A percentile compares a stretch with the other conserved stretches of the same genome.
These are phyloP conservation scores for Enoplolaimus lenunculus DNA, from an alignment of 2,888 invertebrate species.

Conservation along the genomic window DNA sequence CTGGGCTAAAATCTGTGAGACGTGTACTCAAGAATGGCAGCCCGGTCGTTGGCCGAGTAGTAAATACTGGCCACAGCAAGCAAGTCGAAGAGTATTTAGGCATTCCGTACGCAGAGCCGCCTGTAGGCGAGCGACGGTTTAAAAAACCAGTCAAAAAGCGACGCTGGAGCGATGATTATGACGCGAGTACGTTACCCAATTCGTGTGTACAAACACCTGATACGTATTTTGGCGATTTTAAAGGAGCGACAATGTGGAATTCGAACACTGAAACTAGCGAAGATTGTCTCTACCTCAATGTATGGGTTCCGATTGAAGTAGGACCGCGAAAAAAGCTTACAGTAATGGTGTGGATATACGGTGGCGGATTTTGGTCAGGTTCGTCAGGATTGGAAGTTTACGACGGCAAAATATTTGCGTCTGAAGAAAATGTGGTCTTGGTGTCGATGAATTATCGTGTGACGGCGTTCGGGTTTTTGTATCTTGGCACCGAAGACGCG, in stretches of 20 bases:
- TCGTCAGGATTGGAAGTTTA: conserved; percentile 68
- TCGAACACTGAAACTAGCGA: conserved; percentile 87
- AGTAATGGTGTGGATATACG: conserved; percentile 76
- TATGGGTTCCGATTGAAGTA: conserved; percentile 61
- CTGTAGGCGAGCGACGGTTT: conserved; percentile 60
- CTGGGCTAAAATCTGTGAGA: too few species aligned
- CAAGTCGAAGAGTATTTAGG: conserved; percentile 44
- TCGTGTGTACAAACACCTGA: conserved; percentile 79
- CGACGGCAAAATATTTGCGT: conserved; percentile 59
- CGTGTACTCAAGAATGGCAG: too few species aligned
- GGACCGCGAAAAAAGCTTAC: conserved; percentile 42
- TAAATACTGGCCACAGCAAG: conserved; percentile 28
- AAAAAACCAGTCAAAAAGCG: conserved; percentile 70
- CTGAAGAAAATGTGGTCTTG: conserved; percentile 63
- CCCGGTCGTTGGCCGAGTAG: conserved; percentile 25
- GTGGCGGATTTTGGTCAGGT: conserved; percentile 60
- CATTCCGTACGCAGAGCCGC: conserved; percentile 66
- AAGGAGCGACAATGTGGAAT: conserved; percentile 72
- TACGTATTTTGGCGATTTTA: conserved; percentile 71
- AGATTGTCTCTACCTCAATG: conserved; percentile 84
- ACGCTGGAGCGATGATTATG: conserved; percentile 59
- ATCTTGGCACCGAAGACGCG: conserved; percentile 39
- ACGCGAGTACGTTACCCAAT: conserved; percentile 68
- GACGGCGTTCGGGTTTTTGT: conserved; percentile 61
- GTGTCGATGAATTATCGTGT: conserved; percentile 89